Evolutionary conservation across 2,888 invertebrate species (phyloP).

Genomic region (Heteromyza rotundicornis): DNA sequence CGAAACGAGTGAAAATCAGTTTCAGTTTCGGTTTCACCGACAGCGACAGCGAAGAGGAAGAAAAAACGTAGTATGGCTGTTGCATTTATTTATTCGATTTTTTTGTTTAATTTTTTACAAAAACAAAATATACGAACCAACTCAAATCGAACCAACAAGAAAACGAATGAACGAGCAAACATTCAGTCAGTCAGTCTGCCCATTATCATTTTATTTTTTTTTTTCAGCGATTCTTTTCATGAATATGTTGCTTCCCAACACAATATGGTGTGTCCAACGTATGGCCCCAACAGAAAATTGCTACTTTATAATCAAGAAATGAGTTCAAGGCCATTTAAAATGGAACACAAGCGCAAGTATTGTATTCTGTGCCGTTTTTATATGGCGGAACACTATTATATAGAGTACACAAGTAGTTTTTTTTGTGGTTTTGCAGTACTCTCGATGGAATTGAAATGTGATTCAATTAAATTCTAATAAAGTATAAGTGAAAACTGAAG

Average conservation of each 20-base stretch:
- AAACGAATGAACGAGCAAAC: neutral
- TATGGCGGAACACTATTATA: no score
- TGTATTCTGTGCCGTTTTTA: no score
- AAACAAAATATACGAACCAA: no score
- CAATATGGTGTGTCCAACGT: neutral
- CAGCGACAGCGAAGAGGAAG: no score
- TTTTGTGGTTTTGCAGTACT: no score
- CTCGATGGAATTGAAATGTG: no score
- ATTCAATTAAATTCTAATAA: neutral
- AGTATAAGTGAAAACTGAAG: neutral
- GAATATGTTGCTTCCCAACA: neutral
- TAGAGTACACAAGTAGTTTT: no score
- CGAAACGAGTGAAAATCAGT: no score
- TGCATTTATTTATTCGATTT: no score
- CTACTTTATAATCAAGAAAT: conserved; percentile 28
- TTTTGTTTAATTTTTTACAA: neutral
- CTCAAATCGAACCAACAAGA: neutral
- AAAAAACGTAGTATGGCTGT: no score
- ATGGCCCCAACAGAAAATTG: neutral
- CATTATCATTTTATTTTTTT: conserved; percentile 3
- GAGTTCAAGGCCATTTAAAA: conserved; percentile 54
- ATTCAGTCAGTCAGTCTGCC: neutral
- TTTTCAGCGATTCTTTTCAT: neutral
- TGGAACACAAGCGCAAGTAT: no score
- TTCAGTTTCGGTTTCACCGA: no score